phyloP scores from a whole-genome alignment of 2,888 invertebrate genomes.

The Panzeria rudis region DNA sequence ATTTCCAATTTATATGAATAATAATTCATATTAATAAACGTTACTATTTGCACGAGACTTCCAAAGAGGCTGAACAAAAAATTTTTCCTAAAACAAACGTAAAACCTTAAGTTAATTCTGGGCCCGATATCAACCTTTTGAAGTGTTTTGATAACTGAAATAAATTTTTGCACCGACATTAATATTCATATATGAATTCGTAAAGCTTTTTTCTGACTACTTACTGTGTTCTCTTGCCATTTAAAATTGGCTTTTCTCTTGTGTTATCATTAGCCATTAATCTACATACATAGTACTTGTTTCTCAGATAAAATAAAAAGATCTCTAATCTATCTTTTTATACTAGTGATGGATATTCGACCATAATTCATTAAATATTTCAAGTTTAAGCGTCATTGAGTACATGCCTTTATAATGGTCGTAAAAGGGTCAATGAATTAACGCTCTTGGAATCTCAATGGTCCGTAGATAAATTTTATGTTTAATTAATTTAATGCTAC shows the following conservation, averaged over 20 bases:
- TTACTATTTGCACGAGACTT: conserved; percentile 23
- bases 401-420: no score
- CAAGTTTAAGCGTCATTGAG: background rate
- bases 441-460: no score
- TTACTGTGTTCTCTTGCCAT: background rate
- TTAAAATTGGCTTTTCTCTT: background rate
- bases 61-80: conserved; percentile 20
- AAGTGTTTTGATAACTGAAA: conserved; percentile 65
- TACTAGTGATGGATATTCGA: background rate
- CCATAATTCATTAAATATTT: background rate
- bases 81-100: conserved; percentile 16
- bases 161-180: conserved; percentile 8
- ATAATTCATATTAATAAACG: conserved; percentile 25
- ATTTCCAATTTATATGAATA: conserved; percentile 14
- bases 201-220: conserved; percentile 18
- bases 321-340: background rate
- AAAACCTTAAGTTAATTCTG: conserved; percentile 31
- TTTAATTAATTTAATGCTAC: no score
- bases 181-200: conserved; percentile 16
- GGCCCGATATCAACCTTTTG: conserved; percentile 29
- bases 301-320: background rate
- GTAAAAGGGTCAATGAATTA: no score
- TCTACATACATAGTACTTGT: conserved; percentile 3
- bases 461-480: no score
- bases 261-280: background rate